phyloP scores from a whole-genome alignment of 2,888 invertebrate species.

The Tanytarsus gracilentus region DNA sequence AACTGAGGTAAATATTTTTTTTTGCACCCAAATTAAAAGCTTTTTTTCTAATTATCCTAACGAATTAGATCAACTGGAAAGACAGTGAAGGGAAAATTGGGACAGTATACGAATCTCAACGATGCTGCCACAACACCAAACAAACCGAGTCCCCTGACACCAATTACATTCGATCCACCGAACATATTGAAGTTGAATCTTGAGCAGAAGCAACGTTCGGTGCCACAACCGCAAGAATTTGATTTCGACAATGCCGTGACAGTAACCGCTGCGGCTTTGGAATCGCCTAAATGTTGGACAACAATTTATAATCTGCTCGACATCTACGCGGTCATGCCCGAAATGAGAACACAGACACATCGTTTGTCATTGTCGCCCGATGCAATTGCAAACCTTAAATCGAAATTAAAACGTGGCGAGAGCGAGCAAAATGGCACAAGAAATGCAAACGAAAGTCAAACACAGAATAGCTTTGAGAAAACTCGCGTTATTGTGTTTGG shows the following conservation, averaged over 20 bases:
- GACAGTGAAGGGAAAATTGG: constrained; percentile 64
- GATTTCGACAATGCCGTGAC: constrained; percentile 34
- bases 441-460: constrained; percentile 43
- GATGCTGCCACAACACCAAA: constrained; percentile 63
- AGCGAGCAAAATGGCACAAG: constrained; percentile 46
- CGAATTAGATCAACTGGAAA: constrained; percentile 77
- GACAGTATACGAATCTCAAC: constrained; percentile 73
- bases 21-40: too few species aligned
- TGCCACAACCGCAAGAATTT: not conserved
- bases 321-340: constrained; percentile 88
- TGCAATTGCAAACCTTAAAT: constrained; percentile 59
- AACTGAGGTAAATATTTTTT: too few species aligned
- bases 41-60: too few species aligned
- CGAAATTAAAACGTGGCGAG: constrained; percentile 51
- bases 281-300: constrained; percentile 77
- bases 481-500: constrained; percentile 78
- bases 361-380: constrained; percentile 63
- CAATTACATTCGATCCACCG: constrained; percentile 43
- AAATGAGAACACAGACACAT: constrained; percentile 83
- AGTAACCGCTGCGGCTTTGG: too few species aligned
- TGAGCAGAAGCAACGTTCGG: constrained; percentile 36
- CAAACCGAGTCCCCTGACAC: constrained; percentile 52
- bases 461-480: constrained; percentile 49
- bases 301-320: constrained; percentile 87
- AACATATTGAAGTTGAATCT: constrained; percentile 35